Conservation (phyloP, 2,888 invertebrate genomes). For the Hemaris fuciformis region DNA sequence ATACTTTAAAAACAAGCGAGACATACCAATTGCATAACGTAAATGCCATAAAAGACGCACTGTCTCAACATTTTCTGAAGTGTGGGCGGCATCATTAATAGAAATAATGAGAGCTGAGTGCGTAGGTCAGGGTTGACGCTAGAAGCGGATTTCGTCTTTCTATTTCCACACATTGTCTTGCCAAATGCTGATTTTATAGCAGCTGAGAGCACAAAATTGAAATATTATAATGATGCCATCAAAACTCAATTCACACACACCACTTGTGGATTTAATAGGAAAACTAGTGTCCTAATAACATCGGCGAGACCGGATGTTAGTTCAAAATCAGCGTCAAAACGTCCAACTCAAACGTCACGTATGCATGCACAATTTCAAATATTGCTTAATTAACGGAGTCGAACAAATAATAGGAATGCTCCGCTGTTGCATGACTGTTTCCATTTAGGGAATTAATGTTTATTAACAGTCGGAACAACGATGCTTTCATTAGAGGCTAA, state of each 20-base stretch:
- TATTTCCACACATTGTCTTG: not conserved
- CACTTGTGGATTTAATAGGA: not conserved
- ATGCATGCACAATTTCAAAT: conserved; percentile 32
- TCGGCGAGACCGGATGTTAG: not conserved
- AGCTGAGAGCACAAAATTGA: not conserved
- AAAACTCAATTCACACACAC: not conserved
- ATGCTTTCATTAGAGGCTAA: conserved; percentile 38
- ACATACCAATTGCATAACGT: conserved; percentile 8
- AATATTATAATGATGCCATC: not conserved
- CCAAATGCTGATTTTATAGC: not conserved
- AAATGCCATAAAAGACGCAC: conserved; percentile 5
- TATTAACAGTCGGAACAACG: conserved; percentile 39
- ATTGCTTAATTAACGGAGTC: conserved; percentile 44
- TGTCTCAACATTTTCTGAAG: conserved; percentile 11
- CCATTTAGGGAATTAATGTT: conserved; percentile 51
- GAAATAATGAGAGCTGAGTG: conserved; percentile 20
- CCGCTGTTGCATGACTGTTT: conserved; percentile 37
- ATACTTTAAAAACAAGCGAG: not conserved
- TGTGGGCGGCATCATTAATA: conserved; percentile 30
- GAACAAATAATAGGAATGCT: conserved; percentile 32
- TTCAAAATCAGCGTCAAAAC: conserved; percentile 1
- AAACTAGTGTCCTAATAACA: not conserved
- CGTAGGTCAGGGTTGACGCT: conserved; percentile 31
- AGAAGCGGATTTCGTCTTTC: not conserved
- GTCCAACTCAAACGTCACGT: conserved; percentile 22